Base-by-base conservation (phyloP, 2,113 vertebrate genomes). In the Clarias macrocephalus region DNA sequence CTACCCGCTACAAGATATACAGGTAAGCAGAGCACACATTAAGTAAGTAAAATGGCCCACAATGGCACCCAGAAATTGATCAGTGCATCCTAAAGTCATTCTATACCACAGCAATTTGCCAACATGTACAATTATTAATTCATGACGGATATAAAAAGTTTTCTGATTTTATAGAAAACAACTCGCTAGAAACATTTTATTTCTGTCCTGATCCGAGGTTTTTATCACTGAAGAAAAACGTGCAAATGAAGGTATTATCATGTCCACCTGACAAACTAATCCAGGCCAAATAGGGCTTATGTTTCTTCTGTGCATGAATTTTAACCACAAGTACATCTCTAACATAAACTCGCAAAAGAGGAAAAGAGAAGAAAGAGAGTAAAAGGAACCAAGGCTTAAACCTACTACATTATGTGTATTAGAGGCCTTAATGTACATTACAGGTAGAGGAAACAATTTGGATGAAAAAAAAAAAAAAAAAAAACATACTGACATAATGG, bases 1-100 rank as follows among this genome's bases (percentile, higher is more conserved):
- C 97, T 93, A 99, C 98, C 73, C 95, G 98, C 96, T 99, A 99
- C 96, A 99, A 99, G 95, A 99, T 99, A 91, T 99, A 99, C 95
- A 97, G 98, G 98, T 99, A 94, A 95, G 97, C 33, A 60, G 3
- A 60, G 56, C 0, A 57, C 10, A 28, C 12, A 56, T 79, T 16
- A 57, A 76, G 52, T 37, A 37, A 60, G 60, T 2, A 13, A 54
- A 12, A 6, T 54, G 15, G 19, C 57, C 5, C 28, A 80, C 5
- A 3, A 76, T 0, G 42, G 30, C 2, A 37, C 6, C 16, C 8
- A 21, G 65, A 33, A 42, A 10, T 73, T 33, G 19, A 73, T 42
- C 21, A 73, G 3, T 63, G 62, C 59, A 60, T 19, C 5, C 19
- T 60, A 21, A 60, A n/a, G 25, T 65, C 25, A 9, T 25, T 65